Evolutionary conservation across 1,140 invertebrate species (phyloP).

Genomic region (Tachypleus tridentatus): DNA sequence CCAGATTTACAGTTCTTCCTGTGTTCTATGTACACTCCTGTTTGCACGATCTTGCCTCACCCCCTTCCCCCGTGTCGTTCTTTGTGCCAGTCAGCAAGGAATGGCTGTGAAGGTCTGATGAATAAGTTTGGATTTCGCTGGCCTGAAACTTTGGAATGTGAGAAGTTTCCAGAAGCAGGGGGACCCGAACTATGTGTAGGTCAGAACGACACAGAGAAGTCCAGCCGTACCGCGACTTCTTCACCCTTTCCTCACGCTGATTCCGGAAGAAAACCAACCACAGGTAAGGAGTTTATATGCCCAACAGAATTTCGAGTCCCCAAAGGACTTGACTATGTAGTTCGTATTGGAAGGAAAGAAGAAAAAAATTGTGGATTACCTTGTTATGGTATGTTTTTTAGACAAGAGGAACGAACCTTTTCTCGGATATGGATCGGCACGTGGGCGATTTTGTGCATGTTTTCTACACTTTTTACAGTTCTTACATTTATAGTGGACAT

Average conservation of each 20-base stretch:
- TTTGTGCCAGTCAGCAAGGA: conserved; percentile 72
- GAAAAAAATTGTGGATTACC: conserved; percentile 80
- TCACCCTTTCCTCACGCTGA: conserved; percentile 14
- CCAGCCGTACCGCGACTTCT: no score
- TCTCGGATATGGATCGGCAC: conserved; percentile 82
- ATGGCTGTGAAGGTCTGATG: conserved; percentile 85
- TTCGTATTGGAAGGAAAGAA: conserved; percentile 67
- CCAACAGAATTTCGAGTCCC: conserved; percentile 72
- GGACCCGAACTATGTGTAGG: conserved; percentile 63
- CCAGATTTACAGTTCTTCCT: conserved; percentile 88
- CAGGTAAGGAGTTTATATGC: conserved; percentile 53
- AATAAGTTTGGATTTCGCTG: conserved; percentile 83
- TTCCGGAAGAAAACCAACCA: background rate
- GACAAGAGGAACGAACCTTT: conserved; percentile 60
- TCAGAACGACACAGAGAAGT: conserved; percentile 44
- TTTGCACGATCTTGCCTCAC: conserved; percentile 82
- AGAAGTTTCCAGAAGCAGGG: conserved; percentile 66
- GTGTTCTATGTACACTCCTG: conserved; percentile 89
- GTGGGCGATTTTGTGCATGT: conserved; percentile 81
- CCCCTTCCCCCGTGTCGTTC: conserved; percentile 85
- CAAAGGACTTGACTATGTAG: conserved; percentile 54
- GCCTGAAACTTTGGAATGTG: conserved; percentile 86
- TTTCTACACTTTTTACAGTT: conserved; percentile 85
- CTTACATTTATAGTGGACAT: conserved; percentile 90
- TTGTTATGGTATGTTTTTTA: conserved; percentile 88